Conservation (phyloP, 2,888 invertebrate genomes). For the Trichopria drosophilae region DNA sequence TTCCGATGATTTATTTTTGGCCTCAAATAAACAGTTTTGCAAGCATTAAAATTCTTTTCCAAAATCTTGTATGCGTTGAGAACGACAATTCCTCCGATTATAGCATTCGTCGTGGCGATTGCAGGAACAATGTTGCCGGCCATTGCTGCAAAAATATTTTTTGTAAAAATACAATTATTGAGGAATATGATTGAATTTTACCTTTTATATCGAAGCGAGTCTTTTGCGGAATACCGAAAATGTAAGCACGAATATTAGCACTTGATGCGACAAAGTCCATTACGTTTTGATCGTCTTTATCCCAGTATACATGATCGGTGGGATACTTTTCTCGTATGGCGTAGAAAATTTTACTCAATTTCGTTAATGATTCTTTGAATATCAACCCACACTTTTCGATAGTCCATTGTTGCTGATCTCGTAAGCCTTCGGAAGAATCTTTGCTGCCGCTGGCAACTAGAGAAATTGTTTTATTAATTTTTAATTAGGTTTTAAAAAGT, state of each 20-base stretch:
- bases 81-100: constrained; percentile 95
- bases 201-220: constrained; percentile 94
- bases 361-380: constrained; percentile 70
- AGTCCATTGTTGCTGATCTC: constrained; percentile 80
- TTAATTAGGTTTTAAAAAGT: constrained; percentile 19
- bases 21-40: constrained; percentile 78
- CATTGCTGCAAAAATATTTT: constrained; percentile 71
- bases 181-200: too few relatives aligned
- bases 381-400: constrained; percentile 73
- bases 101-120: constrained; percentile 98
- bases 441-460: constrained; percentile 62
- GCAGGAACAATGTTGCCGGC: constrained; percentile 99
- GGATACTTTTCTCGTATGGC: constrained; percentile 58
- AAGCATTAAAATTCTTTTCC: constrained; percentile 66
- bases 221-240: constrained; percentile 86
- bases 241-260: constrained; percentile 87
- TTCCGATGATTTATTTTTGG: constrained; percentile 74
- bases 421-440: constrained; percentile 62
- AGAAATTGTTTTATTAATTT: constrained; percentile 18
- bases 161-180: neutral
- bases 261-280: constrained; percentile 97
- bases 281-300: constrained; percentile 90
- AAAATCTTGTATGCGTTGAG: constrained; percentile 82
- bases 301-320: constrained; percentile 85
- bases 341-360: constrained; percentile 66